Evolutionary conservation across 2,888 invertebrate genomes (phyloP), one percentile per base, ranked within the genome.

Genomic region (Watsonalla cultraria): DNA sequence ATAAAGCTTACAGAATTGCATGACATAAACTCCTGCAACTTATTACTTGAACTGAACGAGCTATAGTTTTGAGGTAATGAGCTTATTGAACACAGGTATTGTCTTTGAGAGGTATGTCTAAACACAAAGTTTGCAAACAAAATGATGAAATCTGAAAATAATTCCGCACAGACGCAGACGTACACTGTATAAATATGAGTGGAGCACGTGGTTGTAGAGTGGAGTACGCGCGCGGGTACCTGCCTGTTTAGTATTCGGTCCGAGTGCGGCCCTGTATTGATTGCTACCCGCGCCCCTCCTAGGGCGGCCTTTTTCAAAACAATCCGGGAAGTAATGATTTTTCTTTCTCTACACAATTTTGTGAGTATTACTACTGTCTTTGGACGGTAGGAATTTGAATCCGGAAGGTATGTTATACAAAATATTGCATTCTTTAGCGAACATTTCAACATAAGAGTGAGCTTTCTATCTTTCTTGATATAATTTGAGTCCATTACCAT

Each of bases 201-300:
- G 54, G 34, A 54, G 69, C 70, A 70, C 72, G 74, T 72, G 70
- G 59, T 56, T 46, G 47, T 34, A n/a, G 9, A n/a, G 13, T 9
- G 9, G 15, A 15, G 24, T 35, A 13, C 37, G 24, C 11, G 54
- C 58, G 58, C 58, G 60, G 68, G 69, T 73, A 77, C 76, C 75
- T 78, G 72, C 74, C 83, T 82, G 80, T 69, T 93, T 92, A 92
- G 92, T 92, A 93, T 93, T 92, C 93, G 86, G 90, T 68, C 68
- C 84, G 85, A 89, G 92, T 91, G 82, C 90, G 89, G 91, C 90
- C 92, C 92, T 89, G 92, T 93, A 93, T 93, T 93, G 93, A 93
- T 93, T 93, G 92, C 91, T 84, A 83, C 87, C 89, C 74, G 68
- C 73, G 62, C 69, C 71, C 67, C 74, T 68, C 72, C 69, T 68